Evolutionary conservation across 2,888 invertebrate species (phyloP).

Genomic region (Harmothoe impar): DNA sequence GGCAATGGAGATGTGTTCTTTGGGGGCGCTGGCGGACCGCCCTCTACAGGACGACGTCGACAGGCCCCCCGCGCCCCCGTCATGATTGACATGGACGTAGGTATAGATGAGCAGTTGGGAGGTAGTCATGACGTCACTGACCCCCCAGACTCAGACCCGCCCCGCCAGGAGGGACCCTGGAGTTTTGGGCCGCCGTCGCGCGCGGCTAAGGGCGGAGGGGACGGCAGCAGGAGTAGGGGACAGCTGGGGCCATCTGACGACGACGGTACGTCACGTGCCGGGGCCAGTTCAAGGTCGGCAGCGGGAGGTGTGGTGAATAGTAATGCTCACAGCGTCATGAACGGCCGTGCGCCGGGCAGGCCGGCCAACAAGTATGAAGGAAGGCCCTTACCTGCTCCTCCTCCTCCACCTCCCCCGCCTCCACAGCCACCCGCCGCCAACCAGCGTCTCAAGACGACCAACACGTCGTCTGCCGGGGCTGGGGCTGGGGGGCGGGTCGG

Average conservation of each 20-base stretch:
- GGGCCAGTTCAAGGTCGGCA: background rate
- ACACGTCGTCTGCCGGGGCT: background rate
- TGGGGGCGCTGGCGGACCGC: background rate
- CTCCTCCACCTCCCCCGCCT: background rate
- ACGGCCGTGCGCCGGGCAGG: slow-evolving; percentile 44
- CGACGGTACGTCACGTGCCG: background rate
- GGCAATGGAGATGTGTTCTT: slow-evolving; percentile 48
- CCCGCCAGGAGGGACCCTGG: background rate
- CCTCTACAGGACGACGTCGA: background rate
- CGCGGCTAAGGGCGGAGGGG: background rate
- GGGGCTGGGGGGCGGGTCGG: background rate
- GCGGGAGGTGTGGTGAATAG: background rate
- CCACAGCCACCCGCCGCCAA: background rate
- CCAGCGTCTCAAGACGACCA: background rate
- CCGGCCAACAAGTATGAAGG: slow-evolving; percentile 33
- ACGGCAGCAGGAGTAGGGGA: background rate
- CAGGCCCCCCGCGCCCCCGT: background rate
- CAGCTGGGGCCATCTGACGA: slow-evolving; percentile 40
- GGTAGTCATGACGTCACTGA: background rate
- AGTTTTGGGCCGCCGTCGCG: background rate
- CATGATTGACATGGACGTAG: slow-evolving; percentile 56
- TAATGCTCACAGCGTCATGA: slow-evolving; percentile 37
- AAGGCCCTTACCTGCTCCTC: background rate
- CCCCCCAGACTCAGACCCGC: background rate
- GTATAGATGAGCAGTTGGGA: slow-evolving; percentile 9